Conservation (phyloP, 1,140 invertebrate genomes). For the Zelostemma sp. region DNA sequence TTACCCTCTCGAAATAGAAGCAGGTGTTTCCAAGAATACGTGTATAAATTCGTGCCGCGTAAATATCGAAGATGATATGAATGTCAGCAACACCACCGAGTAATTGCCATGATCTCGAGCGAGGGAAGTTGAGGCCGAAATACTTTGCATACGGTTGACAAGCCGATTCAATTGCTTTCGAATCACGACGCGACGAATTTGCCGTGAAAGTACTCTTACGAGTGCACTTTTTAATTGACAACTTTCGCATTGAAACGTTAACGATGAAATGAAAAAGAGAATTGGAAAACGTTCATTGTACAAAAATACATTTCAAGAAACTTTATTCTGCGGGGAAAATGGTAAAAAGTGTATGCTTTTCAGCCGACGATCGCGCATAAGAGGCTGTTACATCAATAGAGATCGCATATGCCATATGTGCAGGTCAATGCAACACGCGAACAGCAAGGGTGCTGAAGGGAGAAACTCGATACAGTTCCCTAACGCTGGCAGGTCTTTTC, state of each 20-base stretch:
- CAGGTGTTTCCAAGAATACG: constrained; percentile 23
- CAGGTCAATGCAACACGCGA: constrained; percentile 7
- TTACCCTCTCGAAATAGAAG: constrained; percentile 18
- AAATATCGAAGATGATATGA: constrained; percentile 23
- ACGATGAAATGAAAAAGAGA: too few species aligned
- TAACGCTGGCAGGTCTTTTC: constrained; percentile 1
- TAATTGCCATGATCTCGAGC: constrained; percentile 16
- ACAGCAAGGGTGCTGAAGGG: constrained; percentile 1
- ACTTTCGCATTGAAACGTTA: too few species aligned
- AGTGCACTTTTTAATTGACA: not conserved
- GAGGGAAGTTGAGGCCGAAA: constrained; percentile 1
- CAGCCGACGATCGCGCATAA: not conserved
- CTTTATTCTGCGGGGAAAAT: not conserved
- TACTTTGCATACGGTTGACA: not conserved
- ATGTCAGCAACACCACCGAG: constrained; percentile 5
- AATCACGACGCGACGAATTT: not conserved
- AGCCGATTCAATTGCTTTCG: not conserved
- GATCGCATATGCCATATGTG: constrained; percentile 4
- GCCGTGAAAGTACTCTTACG: not conserved
- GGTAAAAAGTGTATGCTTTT: not conserved
- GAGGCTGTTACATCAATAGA: constrained; percentile 1
- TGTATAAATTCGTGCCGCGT: constrained; percentile 13
- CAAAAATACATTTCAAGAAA: too few species aligned
- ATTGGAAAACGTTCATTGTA: too few species aligned
- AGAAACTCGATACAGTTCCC: not conserved